Conservation (phyloP, 2,113 vertebrate species). For the Rhadina sibilatrix region DNA sequence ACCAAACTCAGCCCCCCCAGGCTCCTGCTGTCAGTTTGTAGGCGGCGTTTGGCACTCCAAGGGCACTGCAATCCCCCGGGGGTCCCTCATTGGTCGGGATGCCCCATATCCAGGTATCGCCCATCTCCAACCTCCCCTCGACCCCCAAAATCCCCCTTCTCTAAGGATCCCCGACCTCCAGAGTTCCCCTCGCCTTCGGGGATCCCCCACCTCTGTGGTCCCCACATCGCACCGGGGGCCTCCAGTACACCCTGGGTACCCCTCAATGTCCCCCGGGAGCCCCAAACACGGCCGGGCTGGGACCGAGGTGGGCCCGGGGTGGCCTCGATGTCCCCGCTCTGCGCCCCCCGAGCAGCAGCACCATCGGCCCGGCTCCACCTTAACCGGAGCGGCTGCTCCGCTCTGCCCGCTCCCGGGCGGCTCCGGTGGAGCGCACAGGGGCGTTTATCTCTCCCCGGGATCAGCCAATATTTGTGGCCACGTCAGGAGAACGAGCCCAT, state of each 20-base stretch:
- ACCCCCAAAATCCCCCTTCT: too few species aligned
- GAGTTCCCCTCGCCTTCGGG: neutral
- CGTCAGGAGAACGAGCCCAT: neutral
- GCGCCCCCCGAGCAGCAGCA: neutral
- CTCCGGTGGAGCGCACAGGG: neutral
- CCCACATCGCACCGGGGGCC: neutral
- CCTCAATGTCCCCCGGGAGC: rapidly evolving
- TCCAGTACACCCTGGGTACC: too few species aligned
- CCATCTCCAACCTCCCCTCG: neutral
- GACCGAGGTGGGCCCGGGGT: too few species aligned
- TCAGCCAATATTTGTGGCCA: slow-evolving; percentile 54
- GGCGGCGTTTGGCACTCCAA: too few species aligned
- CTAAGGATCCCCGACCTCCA: neutral
- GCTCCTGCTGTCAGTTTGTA: too few species aligned
- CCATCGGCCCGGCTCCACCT: neutral
- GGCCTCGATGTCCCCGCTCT: neutral
- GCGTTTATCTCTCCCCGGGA: neutral
- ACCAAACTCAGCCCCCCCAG: too few species aligned
- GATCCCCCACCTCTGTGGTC: neutral
- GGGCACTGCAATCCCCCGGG: too few species aligned
- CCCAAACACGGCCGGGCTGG: neutral
- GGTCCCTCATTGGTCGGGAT: neutral
- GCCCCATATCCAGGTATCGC: neutral
- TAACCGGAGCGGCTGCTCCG: neutral
- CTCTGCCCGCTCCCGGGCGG: neutral